Conservation (phyloP, 2,888 invertebrate species). For the Amphipoea lucens region DNA sequence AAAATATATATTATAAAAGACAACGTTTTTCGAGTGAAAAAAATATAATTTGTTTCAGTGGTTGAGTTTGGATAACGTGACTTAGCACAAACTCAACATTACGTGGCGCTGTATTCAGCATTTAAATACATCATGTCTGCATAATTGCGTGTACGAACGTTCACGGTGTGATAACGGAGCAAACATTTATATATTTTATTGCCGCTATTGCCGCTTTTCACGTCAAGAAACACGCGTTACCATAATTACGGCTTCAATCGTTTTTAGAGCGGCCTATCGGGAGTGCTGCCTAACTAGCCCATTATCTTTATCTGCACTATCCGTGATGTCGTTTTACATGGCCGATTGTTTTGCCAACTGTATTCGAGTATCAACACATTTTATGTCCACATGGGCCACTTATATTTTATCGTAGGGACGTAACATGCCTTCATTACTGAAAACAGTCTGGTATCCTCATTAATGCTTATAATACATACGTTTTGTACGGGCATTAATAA, state of each 20-base stretch:
- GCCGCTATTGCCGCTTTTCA: conserved; percentile 49
- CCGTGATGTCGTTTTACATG: conserved; percentile 41
- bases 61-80: conserved; percentile 52
- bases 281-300: conserved; percentile 23
- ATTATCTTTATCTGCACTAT: conserved; percentile 61
- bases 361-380: conserved; percentile 65
- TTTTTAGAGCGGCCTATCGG: conserved; percentile 51
- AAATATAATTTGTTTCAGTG: conserved; percentile 45
- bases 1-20: conserved; percentile 25
- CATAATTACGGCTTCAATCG: conserved; percentile 52
- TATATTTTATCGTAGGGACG: conserved; percentile 76
- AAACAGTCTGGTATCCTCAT: conserved; percentile 68
- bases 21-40: conserved; percentile 33
- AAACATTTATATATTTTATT: conserved; percentile 63
- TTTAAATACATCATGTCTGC: conserved; percentile 63
- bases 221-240: conserved; percentile 52
- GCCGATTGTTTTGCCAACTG: conserved; percentile 58
- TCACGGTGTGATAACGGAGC: conserved; percentile 54
- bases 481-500: conserved; percentile 61
- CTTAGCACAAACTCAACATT: conserved; percentile 55
- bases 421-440: conserved; percentile 76
- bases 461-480: conserved; percentile 65
- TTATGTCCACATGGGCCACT: conserved; percentile 71
- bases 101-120: conserved; percentile 52
- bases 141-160: conserved; percentile 61